Base-by-base conservation (phyloP, 2,113 vertebrate genomes). In the Chaetodon trifascialis region DNA sequence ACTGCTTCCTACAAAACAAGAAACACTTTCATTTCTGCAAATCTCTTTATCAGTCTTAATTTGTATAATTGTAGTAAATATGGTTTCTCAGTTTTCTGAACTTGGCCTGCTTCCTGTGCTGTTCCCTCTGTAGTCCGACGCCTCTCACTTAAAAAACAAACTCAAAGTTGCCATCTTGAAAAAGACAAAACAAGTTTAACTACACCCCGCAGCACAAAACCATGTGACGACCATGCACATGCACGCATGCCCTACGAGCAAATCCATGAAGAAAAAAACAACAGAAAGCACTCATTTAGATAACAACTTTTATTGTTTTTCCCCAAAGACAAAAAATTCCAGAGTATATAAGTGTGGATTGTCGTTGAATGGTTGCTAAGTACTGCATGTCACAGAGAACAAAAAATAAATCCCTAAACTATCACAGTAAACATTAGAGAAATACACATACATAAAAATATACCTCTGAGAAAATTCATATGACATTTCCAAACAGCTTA, bases 361-460 rank as follows among this genome's bases (percentile, higher is more conserved):
- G 87, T 90, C 86, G 81, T 66, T 54, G 44, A 83, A 84, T 54
- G 62, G 25, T 81, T 79, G 60, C 63, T 44, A 83, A 85, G 80
- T 87, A 30, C 30, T 30, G 30, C 30, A 78, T 38, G 56, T 79
- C 59, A 90, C 63, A 34, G 73, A 92, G 85, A 91, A 92, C 82
- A 86, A 85, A 91, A 82, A 78, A 79, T 25, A 63, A 81, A 80
- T 55, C 76, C 80, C 88, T 85, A 79, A 73, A 68, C 81, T 81
- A 73, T 79, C 63, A 89, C 80, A 88, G 88, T 85, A 88, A 86
- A 88, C 73, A 86, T 71, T 66, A 65, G 76, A 92, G 89, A 89
- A 90, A 89, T 84, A 81, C 80, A 90, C 83, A 86, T 82, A 87
- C 72, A 85, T 83, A 84, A 93, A 94, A 95, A 94, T 93, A 91